Evolutionary conservation across 1,140 invertebrate species (phyloP), one percentile per base, ranked within the genome.

Genomic region (Trichogramma pretiosum): DNA sequence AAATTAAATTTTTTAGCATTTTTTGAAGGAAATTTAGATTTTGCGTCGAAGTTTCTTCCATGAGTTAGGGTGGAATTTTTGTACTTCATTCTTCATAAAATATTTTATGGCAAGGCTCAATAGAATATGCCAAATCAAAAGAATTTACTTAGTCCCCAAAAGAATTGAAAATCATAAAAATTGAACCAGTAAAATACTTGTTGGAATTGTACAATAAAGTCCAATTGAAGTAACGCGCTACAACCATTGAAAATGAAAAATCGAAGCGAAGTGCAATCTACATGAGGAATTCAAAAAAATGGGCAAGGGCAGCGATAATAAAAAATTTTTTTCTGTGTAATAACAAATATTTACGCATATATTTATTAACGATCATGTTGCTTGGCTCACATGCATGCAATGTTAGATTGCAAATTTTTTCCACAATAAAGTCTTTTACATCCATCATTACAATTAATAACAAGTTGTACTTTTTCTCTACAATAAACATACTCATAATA

Each of bases 21-120:
- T 2, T 66, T 70, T 34, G 68, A 65, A 3, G 68, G 67, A 39
- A 65, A 68, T 16, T 68, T 70, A 63, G 67, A 2, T 52, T 70
- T 9, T 70, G 67, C 26, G 42, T 70, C 0, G 64, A 65, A 5
- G 68, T 64, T 17, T 65, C 65, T 3, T 48, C 67, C 16, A 45
- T 68, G 0, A 68, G 65, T 32, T 26, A 65, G n/a, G 3, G 57
- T 65, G 9, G 65, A 69, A 52, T 41, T 67, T 24, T 7, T 62
- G 23, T 69, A 68, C 38, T 62, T 58, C 32, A 58, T 58, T 21
- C 52, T 53, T 9, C 50, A 59, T 19, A 54, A 49, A 18, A 34
- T 39, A 13, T 49, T 46, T 34, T 40, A 14, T 7, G 17, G 11
- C 10, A 45, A 19, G 5, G 32, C 39, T 5, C 16, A n/a, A n/a